Conservation (phyloP, 1,140 invertebrate species). For the Amyelois transitella region DNA sequence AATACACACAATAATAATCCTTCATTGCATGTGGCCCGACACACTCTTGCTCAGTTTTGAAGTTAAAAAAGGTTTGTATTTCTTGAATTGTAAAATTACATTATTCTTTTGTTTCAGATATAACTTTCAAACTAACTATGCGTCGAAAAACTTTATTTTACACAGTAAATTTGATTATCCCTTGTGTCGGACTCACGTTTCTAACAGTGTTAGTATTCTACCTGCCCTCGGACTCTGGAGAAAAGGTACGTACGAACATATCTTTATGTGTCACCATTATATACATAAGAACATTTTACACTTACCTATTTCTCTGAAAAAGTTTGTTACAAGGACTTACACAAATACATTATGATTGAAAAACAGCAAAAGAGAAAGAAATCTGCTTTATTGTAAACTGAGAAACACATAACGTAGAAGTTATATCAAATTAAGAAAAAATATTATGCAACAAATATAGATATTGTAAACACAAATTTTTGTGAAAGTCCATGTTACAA, state of each 20-base stretch:
- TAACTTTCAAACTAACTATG: constrained; percentile 92
- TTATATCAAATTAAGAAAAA: no score
- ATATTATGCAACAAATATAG: no score
- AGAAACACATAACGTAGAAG: no score
- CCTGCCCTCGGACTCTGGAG: constrained; percentile 97
- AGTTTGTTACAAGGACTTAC: not conserved
- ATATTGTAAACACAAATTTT: no score
- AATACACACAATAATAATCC: no score
- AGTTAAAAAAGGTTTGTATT: no score
- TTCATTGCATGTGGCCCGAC: no score
- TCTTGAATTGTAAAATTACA: no score
- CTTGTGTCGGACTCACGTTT: constrained; percentile 97
- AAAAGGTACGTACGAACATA: constrained; percentile 84
- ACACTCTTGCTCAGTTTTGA: no score
- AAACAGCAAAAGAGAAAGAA: not conserved
- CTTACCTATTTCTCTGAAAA: not conserved
- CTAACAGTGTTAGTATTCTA: constrained; percentile 98
- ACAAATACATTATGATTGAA: not conserved
- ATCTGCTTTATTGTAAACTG: no score
- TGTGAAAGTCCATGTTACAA: not conserved
- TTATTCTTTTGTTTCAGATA: constrained; percentile 49
- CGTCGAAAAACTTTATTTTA: constrained; percentile 97
- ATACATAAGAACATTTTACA: not conserved
- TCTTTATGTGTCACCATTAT: not conserved
- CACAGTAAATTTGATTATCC: constrained; percentile 97